Evolutionary conservation across 2,888 invertebrate species (phyloP).

Genomic region (Nemotelus pantherinus): DNA sequence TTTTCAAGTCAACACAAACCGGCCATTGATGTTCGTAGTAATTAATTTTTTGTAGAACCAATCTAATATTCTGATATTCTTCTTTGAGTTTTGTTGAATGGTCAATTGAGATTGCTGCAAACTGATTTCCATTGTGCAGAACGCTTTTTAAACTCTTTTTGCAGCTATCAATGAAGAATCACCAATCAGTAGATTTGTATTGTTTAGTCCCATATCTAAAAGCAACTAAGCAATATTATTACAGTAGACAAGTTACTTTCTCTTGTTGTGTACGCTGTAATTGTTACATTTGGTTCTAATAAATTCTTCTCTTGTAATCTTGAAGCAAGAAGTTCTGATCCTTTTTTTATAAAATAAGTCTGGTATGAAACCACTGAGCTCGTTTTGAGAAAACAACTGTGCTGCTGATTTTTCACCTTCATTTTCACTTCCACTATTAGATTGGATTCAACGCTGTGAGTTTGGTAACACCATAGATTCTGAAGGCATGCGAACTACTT

Average conservation of each 20-base stretch:
- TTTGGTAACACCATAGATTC: no score
- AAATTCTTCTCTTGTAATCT: no score
- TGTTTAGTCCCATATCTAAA: background rate
- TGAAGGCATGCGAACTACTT: no score
- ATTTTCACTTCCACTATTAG: no score
- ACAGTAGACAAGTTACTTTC: background rate
- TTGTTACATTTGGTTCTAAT: no score
- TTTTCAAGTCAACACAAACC: constrained; percentile 33
- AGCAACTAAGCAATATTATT: background rate
- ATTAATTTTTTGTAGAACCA: constrained; percentile 33
- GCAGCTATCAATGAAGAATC: background rate
- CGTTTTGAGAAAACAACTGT: no score
- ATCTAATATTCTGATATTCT: constrained; percentile 12
- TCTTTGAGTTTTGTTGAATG: background rate
- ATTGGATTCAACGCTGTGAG: no score
- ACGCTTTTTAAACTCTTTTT: constrained; percentile 16
- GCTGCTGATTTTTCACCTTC: no score
- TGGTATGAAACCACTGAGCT: no score
- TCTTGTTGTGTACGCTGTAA: no score
- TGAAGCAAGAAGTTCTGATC: no score
- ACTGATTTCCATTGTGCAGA: constrained; percentile 25
- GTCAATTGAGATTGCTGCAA: constrained; percentile 9
- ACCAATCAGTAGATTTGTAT: background rate
- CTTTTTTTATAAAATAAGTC: no score
- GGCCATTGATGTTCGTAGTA: constrained; percentile 19